phyloP scores from a whole-genome alignment of 2,888 invertebrate species.

The Drosophila fulvimacula region DNA sequence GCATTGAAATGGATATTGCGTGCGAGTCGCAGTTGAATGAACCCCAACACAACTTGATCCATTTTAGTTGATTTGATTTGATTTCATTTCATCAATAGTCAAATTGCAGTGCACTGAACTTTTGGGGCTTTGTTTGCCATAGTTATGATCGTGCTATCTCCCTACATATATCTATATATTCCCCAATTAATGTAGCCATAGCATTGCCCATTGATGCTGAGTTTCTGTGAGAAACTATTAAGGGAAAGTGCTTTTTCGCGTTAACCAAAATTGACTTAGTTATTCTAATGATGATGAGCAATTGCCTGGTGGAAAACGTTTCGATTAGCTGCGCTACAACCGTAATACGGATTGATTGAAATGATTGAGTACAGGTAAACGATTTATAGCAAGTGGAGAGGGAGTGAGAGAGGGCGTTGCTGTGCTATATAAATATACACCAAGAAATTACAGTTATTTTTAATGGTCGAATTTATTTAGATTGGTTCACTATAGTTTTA shows the following conservation, averaged over 20 bases:
- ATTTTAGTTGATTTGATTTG: constrained; percentile 25
- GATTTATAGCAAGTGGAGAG: too few relatives aligned
- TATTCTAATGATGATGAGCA: constrained; percentile 4
- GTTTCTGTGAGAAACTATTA: constrained; percentile 8
- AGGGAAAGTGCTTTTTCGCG: constrained; percentile 12
- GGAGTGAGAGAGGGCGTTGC: accelerated
- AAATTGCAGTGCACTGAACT: constrained; percentile 51
- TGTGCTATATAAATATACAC: not conserved
- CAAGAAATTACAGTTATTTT: too few relatives aligned
- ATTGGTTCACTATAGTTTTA: not conserved
- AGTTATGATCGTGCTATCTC: constrained; percentile 16
- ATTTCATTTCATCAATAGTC: constrained; percentile 51
- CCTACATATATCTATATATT: not conserved
- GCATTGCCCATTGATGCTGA: not conserved
- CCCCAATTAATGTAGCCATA: not conserved
- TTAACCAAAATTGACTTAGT: constrained; percentile 9
- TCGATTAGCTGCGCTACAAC: not conserved
- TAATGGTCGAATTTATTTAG: not conserved
- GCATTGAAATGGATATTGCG: constrained; percentile 37
- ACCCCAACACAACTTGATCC: constrained; percentile 37
- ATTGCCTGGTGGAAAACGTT: constrained; percentile 6
- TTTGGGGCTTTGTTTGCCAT: constrained; percentile 1
- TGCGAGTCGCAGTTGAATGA: constrained; percentile 67
- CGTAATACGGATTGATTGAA: not conserved
- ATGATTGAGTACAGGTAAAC: not conserved